Conservation (phyloP, 2,113 vertebrate genomes). For the Suncus etruscus region DNA sequence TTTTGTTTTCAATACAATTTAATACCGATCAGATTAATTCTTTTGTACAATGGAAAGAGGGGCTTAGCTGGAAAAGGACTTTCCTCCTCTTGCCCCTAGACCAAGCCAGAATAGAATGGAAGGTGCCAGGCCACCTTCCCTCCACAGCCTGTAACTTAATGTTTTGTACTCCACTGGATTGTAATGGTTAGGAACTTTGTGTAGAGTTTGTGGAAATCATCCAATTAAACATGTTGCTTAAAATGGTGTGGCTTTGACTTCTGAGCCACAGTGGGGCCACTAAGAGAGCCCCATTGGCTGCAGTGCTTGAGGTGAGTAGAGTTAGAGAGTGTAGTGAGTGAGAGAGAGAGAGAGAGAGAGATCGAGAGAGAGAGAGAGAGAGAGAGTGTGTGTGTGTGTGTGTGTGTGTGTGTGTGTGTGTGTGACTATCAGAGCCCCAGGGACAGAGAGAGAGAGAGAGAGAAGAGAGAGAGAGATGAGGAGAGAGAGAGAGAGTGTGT, state of each 20-base stretch:
- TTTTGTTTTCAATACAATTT: constrained; percentile 88
- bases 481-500: background rate
- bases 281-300: constrained; percentile 27
- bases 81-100: constrained; percentile 72
- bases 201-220: constrained; percentile 83
- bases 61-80: constrained; percentile 79
- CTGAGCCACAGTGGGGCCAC: constrained; percentile 56
- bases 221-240: constrained; percentile 79
- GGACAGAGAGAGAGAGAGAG: constrained; percentile 41
- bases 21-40: constrained; percentile 87
- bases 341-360: too few species aligned
- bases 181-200: constrained; percentile 82
- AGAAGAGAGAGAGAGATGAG: background rate
- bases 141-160: constrained; percentile 85
- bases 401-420: too few species aligned
- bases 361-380: too few species aligned
- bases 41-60: constrained; percentile 87
- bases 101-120: constrained; percentile 82
- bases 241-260: constrained; percentile 68
- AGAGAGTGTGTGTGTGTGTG: too few species aligned
- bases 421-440: background rate
- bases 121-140: constrained; percentile 80
- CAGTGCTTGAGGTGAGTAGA: constrained; percentile 71
- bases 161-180: constrained; percentile 88
- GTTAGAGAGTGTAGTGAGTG: too few species aligned